phyloP scores from a whole-genome alignment of 2,113 vertebrate species.

The Brachionichthys hirsutus region DNA sequence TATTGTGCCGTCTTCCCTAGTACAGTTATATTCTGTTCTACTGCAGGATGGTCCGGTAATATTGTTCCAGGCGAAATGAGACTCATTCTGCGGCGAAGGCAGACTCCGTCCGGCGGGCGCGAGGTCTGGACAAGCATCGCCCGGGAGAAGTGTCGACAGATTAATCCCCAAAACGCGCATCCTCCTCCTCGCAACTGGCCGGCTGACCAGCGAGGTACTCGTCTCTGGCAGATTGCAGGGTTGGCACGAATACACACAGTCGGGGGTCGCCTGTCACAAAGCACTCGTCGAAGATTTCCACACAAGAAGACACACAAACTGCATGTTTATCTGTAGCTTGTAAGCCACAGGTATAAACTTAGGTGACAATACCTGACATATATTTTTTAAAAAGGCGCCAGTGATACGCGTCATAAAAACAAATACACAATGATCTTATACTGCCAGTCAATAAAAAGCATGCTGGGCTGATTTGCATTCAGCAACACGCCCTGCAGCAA shows the following conservation, averaged over 20 bases:
- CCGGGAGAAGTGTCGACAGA: slow-evolving; percentile 33
- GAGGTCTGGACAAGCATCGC: slow-evolving; percentile 41
- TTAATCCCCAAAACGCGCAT: slow-evolving; percentile 52
- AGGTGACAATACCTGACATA: slow-evolving; percentile 5
- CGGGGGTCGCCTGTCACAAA: slow-evolving; percentile 4
- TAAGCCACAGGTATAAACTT: slow-evolving; percentile 22
- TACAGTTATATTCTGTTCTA: background rate
- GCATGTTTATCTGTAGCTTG: slow-evolving; percentile 10
- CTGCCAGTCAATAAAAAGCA: slow-evolving; percentile 5
- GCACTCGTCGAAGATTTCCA: slow-evolving; percentile 4
- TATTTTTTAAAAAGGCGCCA: background rate
- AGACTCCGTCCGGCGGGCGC: slow-evolving; percentile 3
- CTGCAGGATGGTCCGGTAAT: slow-evolving; percentile 1
- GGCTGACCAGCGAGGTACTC: slow-evolving; percentile 53
- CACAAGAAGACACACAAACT: slow-evolving; percentile 14
- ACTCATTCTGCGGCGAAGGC: slow-evolving; percentile 36
- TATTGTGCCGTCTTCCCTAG: background rate
- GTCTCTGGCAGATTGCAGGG: slow-evolving; percentile 48
- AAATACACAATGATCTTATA: background rate
- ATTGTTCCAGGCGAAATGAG: slow-evolving; percentile 15
- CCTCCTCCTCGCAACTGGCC: slow-evolving; percentile 48
- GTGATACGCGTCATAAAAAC: background rate
- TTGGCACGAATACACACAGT: background rate
- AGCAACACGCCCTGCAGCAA: background rate
- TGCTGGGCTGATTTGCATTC: slow-evolving; percentile 27